Conservation (phyloP, 2,113 vertebrate species). For the Sclerurus mexicanus region DNA sequence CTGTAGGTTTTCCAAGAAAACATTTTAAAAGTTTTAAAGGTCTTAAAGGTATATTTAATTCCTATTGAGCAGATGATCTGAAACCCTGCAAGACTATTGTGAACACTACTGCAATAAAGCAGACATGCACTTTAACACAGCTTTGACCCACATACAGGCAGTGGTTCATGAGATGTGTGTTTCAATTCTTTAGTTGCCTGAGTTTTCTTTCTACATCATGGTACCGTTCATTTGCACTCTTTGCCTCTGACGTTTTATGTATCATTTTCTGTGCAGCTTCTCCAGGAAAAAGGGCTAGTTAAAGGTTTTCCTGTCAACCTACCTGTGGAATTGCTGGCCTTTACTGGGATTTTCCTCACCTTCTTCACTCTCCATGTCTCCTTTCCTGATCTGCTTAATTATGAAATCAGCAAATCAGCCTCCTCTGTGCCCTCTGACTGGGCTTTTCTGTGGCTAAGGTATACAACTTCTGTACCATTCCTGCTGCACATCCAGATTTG, state of each 20-base stretch:
- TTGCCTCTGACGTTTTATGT: not conserved
- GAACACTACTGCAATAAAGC: not conserved
- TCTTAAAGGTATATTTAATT: not conserved
- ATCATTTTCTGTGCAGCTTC: fast-evolving
- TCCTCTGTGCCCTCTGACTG: not conserved
- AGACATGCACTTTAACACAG: not conserved
- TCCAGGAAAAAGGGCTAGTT: not conserved
- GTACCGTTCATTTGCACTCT: not conserved
- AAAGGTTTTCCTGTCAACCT: not conserved
- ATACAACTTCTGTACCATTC: not conserved
- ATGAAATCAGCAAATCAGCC: not conserved
- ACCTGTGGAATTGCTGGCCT: not conserved
- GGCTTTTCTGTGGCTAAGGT: not conserved
- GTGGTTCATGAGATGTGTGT: not conserved
- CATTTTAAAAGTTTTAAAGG: too few relatives aligned
- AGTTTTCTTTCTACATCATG: not conserved
- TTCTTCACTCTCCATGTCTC: not conserved
- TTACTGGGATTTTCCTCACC: not conserved
- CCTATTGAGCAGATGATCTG: not conserved
- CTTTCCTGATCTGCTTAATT: not conserved
- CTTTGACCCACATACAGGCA: not conserved
- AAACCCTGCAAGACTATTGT: not conserved
- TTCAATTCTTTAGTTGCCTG: not conserved
- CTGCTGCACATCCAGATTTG: not conserved
- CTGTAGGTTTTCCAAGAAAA: not conserved